These are phyloP conservation scores for Deroptyus accipitrinus DNA, from an alignment of 2,113 vertebrate genomes.

Conservation along the genomic window DNA sequence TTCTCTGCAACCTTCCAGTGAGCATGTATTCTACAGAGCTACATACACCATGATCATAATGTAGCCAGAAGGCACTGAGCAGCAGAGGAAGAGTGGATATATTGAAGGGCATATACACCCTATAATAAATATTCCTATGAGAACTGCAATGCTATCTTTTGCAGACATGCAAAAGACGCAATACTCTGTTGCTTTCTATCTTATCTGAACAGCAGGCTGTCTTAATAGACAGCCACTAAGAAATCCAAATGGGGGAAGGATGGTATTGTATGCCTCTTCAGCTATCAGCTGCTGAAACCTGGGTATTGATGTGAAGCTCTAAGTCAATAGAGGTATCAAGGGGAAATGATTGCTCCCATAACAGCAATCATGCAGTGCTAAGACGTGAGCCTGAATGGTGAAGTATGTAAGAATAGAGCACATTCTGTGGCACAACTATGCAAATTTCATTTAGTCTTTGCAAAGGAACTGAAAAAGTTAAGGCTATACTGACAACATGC, in stretches of 20 bases:
- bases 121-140: neutral
- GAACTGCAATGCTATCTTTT: neutral
- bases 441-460: neutral
- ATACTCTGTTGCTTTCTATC: neutral
- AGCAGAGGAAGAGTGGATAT: neutral
- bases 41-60: accelerated
- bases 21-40: too few relatives aligned
- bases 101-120: neutral
- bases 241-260: neutral
- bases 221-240: neutral
- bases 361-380: neutral
- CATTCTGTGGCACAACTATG: accelerated
- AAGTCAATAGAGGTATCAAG: neutral
- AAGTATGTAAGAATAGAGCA: neutral
- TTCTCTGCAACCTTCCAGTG: neutral
- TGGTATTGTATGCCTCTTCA: neutral
- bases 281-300: neutral
- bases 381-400: neutral
- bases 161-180: neutral
- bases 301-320: neutral
- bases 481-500: neutral
- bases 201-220: neutral
- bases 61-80: neutral
- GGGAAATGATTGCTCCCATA: neutral
- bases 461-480: neutral